phyloP scores from a whole-genome alignment of 2,113 vertebrate genomes.

The Aleadryas rufinucha region DNA sequence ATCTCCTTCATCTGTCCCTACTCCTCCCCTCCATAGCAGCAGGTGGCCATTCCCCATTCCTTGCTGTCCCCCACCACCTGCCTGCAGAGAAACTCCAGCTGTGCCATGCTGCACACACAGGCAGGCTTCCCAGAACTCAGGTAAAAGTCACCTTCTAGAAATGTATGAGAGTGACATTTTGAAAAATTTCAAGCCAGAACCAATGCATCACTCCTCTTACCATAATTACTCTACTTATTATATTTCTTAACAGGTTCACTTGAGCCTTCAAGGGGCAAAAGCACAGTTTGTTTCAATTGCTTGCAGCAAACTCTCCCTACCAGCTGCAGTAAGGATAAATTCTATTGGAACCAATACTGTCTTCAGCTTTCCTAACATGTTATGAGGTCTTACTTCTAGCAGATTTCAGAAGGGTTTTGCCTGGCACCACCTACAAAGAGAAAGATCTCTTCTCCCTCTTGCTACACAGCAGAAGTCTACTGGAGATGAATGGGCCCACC shows the following conservation, averaged over 20 bases:
- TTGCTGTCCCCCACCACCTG: not conserved
- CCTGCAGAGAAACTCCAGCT: not conserved
- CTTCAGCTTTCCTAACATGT: not conserved
- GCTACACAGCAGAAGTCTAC: not conserved
- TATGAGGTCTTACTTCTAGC: not conserved
- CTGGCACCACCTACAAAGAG: not conserved
- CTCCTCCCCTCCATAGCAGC: not conserved
- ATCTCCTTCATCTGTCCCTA: not conserved
- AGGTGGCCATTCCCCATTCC: not conserved
- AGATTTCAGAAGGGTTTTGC: not conserved
- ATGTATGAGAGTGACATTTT: not conserved
- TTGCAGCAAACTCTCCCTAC: not conserved
- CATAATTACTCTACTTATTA: not conserved
- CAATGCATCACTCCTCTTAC: not conserved
- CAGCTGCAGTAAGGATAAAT: not conserved
- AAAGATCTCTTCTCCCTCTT: not conserved
- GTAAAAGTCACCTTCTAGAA: not conserved
- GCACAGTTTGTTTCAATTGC: not conserved
- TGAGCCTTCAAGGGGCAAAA: not conserved
- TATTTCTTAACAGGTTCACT: not conserved
- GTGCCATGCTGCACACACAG: not conserved
- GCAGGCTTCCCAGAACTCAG: not conserved
- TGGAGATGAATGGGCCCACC: not conserved
- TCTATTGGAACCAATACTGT: not conserved
- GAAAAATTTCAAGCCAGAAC: not conserved